phyloP scores from a whole-genome alignment of 2,113 vertebrate species.

The Platichthys stellatus region DNA sequence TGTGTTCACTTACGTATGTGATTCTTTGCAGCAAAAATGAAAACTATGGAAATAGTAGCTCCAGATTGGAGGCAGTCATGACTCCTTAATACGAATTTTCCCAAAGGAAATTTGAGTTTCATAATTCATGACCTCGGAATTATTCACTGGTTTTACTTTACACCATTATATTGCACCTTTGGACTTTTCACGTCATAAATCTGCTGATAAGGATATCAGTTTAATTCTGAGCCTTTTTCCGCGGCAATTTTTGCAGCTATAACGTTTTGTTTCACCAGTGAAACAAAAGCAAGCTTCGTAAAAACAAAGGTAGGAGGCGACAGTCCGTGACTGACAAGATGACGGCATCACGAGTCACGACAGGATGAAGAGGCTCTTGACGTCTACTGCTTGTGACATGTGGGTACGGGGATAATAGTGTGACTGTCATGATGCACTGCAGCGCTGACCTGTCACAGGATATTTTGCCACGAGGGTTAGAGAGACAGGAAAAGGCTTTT shows the following conservation, averaged over 20 bases:
- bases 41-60: no score
- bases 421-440: slow-evolving; percentile 56
- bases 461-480: slow-evolving; percentile 39
- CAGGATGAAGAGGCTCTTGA: slow-evolving; percentile 44
- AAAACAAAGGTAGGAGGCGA: background rate
- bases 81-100: no score
- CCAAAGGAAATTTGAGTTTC: no score
- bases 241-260: background rate
- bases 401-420: slow-evolving; percentile 54
- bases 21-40: no score
- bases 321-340: background rate
- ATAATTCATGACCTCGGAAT: no score
- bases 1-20: no score
- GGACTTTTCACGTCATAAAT: background rate
- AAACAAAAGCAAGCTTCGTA: background rate
- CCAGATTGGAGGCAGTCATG: no score
- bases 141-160: no score
- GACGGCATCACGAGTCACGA: slow-evolving; percentile 6
- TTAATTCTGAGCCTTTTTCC: background rate
- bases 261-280: background rate
- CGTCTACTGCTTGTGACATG: slow-evolving; percentile 49
- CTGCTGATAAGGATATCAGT: background rate
- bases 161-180: no score
- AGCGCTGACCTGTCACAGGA: slow-evolving; percentile 35
- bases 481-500: background rate